Evolutionary conservation across 2,113 vertebrate species (phyloP).

Genomic region (Merops nubicus): DNA sequence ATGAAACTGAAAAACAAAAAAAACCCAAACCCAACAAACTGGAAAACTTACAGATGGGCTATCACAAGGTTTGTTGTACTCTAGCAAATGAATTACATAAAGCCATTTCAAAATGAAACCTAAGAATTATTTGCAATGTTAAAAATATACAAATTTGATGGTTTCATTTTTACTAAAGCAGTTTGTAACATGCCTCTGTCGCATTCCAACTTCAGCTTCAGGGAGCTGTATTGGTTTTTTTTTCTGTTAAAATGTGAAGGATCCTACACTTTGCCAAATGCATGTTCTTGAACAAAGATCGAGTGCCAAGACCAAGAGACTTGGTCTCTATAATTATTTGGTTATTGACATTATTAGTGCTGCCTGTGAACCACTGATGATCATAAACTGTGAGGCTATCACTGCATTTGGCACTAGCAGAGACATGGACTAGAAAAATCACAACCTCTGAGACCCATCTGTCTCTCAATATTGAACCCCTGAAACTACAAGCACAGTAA

Average conservation of each 20-base stretch:
- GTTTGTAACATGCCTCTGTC: not conserved
- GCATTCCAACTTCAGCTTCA: not conserved
- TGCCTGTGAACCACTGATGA: not conserved
- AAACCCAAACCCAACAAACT: too few relatives aligned
- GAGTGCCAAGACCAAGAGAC: not conserved
- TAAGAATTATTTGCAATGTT: not conserved
- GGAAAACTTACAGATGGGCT: not conserved
- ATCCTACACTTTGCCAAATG: not conserved
- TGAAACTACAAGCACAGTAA: rapidly evolving
- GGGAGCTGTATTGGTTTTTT: not conserved
- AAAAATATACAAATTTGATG: not conserved
- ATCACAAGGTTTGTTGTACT: not conserved
- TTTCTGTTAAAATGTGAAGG: not conserved
- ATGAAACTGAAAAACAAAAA: not conserved
- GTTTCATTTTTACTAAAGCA: not conserved
- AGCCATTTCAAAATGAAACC: not conserved
- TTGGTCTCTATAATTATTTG: not conserved
- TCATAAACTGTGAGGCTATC: not conserved
- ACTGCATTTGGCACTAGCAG: not conserved
- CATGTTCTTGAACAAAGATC: not conserved
- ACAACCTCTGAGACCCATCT: not conserved
- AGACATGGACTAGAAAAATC: not conserved
- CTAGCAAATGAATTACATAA: not conserved
- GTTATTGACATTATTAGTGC: not conserved
- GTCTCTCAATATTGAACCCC: not conserved